A percentile compares a stretch with the other conserved stretches of the same genome.
Conservation (phyloP, 2,888 invertebrate species). For the Caenorhabditis sinica region DNA sequence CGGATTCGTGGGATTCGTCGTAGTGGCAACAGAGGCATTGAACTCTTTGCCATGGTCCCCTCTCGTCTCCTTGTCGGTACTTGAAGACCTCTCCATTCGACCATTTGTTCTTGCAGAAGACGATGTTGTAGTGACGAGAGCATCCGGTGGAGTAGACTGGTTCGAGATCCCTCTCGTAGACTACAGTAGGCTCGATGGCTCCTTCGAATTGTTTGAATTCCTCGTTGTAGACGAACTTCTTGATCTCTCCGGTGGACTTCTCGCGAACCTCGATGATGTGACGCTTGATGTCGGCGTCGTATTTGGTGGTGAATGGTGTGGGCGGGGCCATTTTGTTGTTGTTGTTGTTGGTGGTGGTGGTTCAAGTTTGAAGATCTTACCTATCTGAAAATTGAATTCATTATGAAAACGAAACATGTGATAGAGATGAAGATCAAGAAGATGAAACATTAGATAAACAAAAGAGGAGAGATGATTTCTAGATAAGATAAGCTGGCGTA, state of each 20-base stretch:
- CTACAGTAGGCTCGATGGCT: neutral
- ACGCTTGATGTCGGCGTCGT: neutral
- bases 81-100: neutral
- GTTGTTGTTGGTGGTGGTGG: neutral
- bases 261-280: slow-evolving; percentile 8
- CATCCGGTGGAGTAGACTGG: neutral
- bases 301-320: slow-evolving; percentile 7
- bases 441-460: neutral
- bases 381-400: neutral
- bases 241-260: neutral
- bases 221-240: slow-evolving; percentile 2
- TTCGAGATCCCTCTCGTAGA: neutral
- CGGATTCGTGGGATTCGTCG: neutral
- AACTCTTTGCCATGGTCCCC: neutral
- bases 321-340: slow-evolving; percentile 6
- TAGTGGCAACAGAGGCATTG: slow-evolving; percentile 21
- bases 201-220: neutral
- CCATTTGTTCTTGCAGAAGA: neutral
- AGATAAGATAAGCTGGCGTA: no score
- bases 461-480: neutral
- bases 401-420: neutral
- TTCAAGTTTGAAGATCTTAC: slow-evolving; percentile 11
- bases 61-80: neutral
- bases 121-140: neutral
- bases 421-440: neutral